Evolutionary conservation across 2,797 vertebrate genomes (phyloP).

Genomic region (Pseudochirops cupreus): DNA sequence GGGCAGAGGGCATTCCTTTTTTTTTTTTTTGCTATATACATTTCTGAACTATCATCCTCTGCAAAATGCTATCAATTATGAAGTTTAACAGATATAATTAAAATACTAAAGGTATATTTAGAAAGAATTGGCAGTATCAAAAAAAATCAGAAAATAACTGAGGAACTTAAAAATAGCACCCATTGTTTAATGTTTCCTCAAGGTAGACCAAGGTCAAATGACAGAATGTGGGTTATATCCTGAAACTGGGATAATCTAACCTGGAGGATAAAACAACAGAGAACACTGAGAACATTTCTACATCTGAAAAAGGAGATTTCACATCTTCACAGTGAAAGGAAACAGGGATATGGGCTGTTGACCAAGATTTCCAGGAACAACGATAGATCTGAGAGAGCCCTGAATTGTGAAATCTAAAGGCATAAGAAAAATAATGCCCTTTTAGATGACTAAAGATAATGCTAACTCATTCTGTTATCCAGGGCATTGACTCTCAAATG

Average conservation of each 20-base stretch:
- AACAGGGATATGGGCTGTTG: neutral
- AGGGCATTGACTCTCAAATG: neutral
- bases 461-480: neutral
- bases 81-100: neutral
- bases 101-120: neutral
- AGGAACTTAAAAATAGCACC: neutral
- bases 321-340: neutral
- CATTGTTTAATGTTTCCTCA: slow-evolving; percentile 7
- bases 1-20: neutral
- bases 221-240: neutral
- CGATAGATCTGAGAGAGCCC: neutral
- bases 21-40: neutral
- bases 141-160: neutral
- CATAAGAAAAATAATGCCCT: neutral
- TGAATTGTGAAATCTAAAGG: neutral
- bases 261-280: neutral
- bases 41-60: neutral
- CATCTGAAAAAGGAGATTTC: neutral
- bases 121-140: neutral
- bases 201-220: slow-evolving; percentile 7
- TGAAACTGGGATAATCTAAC: neutral
- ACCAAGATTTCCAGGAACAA: neutral
- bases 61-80: neutral
- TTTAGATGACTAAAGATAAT: neutral
- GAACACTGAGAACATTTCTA: neutral